Conservation (phyloP, 2,888 invertebrate genomes). For the Uloborus plumipes region DNA sequence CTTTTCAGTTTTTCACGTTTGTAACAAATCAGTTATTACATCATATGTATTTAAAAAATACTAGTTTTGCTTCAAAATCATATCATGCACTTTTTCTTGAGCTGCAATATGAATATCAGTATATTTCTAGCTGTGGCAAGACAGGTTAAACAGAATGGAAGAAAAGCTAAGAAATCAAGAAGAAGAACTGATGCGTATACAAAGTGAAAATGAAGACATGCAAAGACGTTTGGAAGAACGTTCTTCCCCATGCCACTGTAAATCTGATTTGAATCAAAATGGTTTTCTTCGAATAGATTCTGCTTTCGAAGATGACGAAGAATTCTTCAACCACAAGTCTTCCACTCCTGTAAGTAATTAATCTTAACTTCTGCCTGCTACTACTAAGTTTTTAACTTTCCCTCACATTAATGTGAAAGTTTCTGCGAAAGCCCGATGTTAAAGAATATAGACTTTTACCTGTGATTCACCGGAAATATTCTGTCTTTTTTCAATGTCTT, state of each 20-base stretch:
- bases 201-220: slow-evolving; percentile 20
- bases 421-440: no score
- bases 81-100: no score
- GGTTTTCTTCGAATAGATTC: slow-evolving; percentile 29
- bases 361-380: background rate
- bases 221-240: background rate
- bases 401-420: no score
- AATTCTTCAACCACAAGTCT: slow-evolving; percentile 33
- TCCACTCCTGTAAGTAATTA: slow-evolving; percentile 41
- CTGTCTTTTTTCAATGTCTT: no score
- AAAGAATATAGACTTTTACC: no score
- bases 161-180: slow-evolving; percentile 21
- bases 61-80: no score
- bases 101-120: no score
- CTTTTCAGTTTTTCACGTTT: no score
- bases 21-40: no score
- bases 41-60: no score
- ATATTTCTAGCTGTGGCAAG: slow-evolving; percentile 23
- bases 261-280: slow-evolving; percentile 7
- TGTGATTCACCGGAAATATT: no score
- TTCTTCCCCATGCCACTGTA: slow-evolving; percentile 22
- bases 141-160: slow-evolving; percentile 22
- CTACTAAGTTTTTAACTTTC: no score
- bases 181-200: slow-evolving; percentile 31
- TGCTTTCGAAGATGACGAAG: slow-evolving; percentile 47